Conservation (phyloP, 2,113 vertebrate species). For the Bagarius yarrelli region DNA sequence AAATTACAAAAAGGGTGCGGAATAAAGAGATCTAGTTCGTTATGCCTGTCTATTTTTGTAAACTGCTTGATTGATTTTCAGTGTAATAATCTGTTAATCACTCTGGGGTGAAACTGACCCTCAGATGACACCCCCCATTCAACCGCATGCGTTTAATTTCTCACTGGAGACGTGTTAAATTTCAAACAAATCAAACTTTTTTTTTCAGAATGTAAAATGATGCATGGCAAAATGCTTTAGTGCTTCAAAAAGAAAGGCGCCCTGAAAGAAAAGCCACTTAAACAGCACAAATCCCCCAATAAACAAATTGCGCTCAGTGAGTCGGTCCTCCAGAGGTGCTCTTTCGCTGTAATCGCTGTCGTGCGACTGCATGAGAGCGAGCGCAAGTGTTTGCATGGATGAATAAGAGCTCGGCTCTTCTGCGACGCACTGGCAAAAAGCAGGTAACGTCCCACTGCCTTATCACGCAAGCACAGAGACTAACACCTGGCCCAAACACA, state of each 20-base stretch:
- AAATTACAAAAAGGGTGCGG: too few species aligned
- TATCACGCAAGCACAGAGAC: conserved; percentile 77
- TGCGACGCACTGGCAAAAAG: conserved; percentile 38
- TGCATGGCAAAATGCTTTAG: background rate
- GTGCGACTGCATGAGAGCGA: conserved; percentile 11
- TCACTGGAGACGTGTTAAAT: background rate
- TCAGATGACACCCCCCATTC: background rate
- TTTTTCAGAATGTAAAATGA: background rate
- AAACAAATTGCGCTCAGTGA: conserved; percentile 1
- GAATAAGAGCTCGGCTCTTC: conserved; percentile 33
- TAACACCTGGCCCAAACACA: conserved; percentile 60
- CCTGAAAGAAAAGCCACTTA: background rate
- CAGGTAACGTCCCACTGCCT: conserved; percentile 48
- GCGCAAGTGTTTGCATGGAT: conserved; percentile 13
- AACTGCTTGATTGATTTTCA: background rate
- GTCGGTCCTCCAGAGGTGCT: background rate
- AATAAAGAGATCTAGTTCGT: background rate
- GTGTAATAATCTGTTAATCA: background rate
- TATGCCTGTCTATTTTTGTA: background rate
- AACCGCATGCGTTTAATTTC: background rate
- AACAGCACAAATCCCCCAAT: conserved; percentile 12
- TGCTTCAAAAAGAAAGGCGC: background rate
- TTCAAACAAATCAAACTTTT: background rate
- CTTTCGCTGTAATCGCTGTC: conserved; percentile 1
- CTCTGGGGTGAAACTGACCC: background rate